Evolutionary conservation across 2,113 vertebrate genomes (phyloP), one percentile per base, ranked within the genome.

Genomic region (Lasiurus borealis): DNA sequence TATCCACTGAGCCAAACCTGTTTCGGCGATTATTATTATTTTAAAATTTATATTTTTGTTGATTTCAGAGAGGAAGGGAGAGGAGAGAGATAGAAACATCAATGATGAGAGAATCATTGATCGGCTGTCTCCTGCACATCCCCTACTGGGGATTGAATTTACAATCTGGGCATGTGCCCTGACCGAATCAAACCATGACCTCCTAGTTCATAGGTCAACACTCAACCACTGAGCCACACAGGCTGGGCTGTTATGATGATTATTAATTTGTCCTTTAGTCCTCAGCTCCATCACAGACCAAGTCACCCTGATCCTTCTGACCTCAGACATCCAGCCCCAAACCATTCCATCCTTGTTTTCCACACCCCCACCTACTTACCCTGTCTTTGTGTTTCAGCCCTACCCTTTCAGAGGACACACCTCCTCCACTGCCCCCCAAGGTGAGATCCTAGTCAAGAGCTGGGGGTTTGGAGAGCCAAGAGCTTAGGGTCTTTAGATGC

Each of bases 351-450:
- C 25, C 66, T 48, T 18, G 25, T 9, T 36, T 23, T 62, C 64
- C 15, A 59, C 7, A 36, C 23, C 44, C 9, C 23, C 14, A 2
- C 31, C 57, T 29, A 44, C 40, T 95, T 1, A 88, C 4, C 19
- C 8, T 46, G 5, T 59, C 71, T 97, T 95, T 94, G 94, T 80
- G 85, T 89, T 95, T 84, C 97, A 99, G 98, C 75, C 85, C 98
- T 19, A 76, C 90, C 13, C 92, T 97, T 34, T 88, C 97, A 50
- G 82, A 93, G 5, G 97, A 98, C 15, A 96, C 77, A 4, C 99
- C 99, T 0, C 99, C 99, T 89, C 99, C 99, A 0, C 98, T 99
- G 87, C 99, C 99, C 90, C 99, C 99, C 23, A 99, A 99, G 98
- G 99, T 99, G 93, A 98, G 85, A 36, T 83, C 52, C 57, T 25